Percentiles rank a stretch among this genome's conserved stretches.
These are phyloP conservation scores for Eupsilia transversa DNA, from an alignment of 2,888 invertebrate species.

Conservation along the genomic window DNA sequence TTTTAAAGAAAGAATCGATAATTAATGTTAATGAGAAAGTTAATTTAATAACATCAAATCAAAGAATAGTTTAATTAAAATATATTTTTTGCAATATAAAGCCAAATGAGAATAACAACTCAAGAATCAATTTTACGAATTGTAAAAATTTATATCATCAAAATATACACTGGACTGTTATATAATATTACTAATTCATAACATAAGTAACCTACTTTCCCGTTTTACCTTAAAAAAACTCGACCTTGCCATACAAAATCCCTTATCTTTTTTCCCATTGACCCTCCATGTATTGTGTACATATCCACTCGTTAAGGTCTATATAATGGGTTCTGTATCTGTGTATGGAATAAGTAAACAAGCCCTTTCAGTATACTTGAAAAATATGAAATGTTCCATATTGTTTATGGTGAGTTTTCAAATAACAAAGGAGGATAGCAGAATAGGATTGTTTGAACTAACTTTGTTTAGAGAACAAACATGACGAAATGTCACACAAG, in stretches of 20 bases:
- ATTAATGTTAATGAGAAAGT: too few species aligned
- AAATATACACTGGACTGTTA: too few species aligned
- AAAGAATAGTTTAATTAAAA: too few species aligned
- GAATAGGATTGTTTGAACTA: constrained; percentile 27
- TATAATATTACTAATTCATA: constrained; percentile 20
- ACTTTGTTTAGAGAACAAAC: constrained; percentile 47
- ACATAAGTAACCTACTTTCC: not conserved
- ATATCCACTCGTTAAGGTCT: constrained; percentile 47
- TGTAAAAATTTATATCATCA: not conserved
- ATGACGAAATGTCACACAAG: constrained; percentile 25
- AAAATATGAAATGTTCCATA: constrained; percentile 32
- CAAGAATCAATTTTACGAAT: not conserved
- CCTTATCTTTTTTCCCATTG: constrained; percentile 35
- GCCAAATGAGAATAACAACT: not conserved
- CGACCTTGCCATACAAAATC: constrained; percentile 25
- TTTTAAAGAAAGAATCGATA: too few species aligned
- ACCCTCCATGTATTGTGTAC: constrained; percentile 50
- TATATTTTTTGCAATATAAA: too few species aligned
- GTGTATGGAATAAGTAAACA: constrained; percentile 39
- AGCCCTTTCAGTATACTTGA: constrained; percentile 29
- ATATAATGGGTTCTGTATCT: constrained; percentile 18
- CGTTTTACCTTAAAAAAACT: not conserved
- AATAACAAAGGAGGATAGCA: constrained; percentile 37
- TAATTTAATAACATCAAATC: too few species aligned
- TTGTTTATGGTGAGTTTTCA: constrained; percentile 25